A percentile compares a stretch with the other conserved stretches of the same genome.
These are phyloP conservation scores for Cyclina sinensis DNA, from an alignment of 1,140 invertebrate genomes.

Conservation along the genomic window DNA sequence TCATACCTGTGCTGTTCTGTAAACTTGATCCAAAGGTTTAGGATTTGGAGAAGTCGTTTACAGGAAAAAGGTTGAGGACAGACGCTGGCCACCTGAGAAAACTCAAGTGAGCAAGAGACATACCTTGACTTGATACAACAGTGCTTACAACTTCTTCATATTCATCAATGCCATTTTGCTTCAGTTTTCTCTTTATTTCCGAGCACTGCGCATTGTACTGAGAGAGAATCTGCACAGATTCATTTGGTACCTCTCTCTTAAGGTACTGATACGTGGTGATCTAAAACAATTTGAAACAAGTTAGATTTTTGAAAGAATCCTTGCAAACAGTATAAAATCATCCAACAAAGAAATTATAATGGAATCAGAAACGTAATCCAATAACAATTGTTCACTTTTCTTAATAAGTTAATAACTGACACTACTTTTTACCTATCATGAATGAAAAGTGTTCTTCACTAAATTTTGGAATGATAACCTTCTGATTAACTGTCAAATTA, in stretches of 20 bases:
- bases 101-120: no score
- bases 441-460: no score
- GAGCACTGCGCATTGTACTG: slow-evolving; percentile 68
- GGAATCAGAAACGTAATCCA: no score
- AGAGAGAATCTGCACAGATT: slow-evolving; percentile 26
- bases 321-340: no score
- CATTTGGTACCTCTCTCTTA: background rate
- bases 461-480: no score
- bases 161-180: background rate
- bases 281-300: no score
- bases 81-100: background rate
- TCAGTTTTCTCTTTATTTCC: slow-evolving; percentile 37
- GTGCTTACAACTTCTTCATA: slow-evolving; percentile 48
- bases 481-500: no score
- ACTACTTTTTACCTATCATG: no score
- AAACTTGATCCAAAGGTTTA: background rate
- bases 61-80: background rate
- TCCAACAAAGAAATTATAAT: no score
- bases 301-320: no score
- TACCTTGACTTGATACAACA: slow-evolving; percentile 71
- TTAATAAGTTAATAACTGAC: no score
- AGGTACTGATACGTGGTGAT: slow-evolving; percentile 31
- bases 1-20: background rate
- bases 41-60: background rate
- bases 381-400: no score